phyloP scores from a whole-genome alignment of 2,797 vertebrate genomes.

The Cirrhinus molitorella region DNA sequence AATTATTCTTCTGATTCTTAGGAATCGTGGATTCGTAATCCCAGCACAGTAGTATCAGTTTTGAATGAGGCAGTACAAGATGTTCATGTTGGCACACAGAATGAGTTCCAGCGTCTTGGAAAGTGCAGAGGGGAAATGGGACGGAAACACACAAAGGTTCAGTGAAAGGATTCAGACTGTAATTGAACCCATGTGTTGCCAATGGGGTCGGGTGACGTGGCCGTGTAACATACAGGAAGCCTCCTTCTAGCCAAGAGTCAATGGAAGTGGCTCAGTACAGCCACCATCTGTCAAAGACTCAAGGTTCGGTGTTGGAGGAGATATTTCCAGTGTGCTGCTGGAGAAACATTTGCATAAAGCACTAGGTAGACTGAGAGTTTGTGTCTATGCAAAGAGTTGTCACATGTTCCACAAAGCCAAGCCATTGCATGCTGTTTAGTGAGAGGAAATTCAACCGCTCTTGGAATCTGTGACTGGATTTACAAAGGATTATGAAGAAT shows the following conservation, averaged over 20 bases:
- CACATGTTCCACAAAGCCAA: conserved; percentile 1
- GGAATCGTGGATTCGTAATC: not conserved
- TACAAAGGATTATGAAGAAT: not conserved
- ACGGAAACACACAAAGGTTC: conserved; percentile 39
- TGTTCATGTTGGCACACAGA: conserved; percentile 24
- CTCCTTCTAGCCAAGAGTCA: not conserved
- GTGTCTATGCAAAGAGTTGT: conserved; percentile 17
- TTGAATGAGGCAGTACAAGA: not conserved
- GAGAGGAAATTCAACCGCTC: not conserved
- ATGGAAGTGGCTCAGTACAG: not conserved
- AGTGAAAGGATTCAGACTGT: conserved; percentile 6
- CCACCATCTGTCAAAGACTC: not conserved
- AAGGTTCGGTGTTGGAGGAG: not conserved
- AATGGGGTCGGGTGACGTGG: conserved; percentile 41
- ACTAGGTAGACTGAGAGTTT: conserved; percentile 11
- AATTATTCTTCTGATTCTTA: no score
- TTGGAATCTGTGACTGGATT: not conserved
- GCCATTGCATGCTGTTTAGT: not conserved
- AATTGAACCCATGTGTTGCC: conserved; percentile 50
- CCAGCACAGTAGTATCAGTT: not conserved
- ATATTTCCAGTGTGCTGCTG: not conserved
- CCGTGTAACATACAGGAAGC: conserved; percentile 33
- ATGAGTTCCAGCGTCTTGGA: conserved; percentile 4
- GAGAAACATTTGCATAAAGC: not conserved
- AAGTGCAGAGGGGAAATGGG: conserved; percentile 22